phyloP scores from a whole-genome alignment of 2,113 vertebrate species.

The Crotophaga sulcirostris region DNA sequence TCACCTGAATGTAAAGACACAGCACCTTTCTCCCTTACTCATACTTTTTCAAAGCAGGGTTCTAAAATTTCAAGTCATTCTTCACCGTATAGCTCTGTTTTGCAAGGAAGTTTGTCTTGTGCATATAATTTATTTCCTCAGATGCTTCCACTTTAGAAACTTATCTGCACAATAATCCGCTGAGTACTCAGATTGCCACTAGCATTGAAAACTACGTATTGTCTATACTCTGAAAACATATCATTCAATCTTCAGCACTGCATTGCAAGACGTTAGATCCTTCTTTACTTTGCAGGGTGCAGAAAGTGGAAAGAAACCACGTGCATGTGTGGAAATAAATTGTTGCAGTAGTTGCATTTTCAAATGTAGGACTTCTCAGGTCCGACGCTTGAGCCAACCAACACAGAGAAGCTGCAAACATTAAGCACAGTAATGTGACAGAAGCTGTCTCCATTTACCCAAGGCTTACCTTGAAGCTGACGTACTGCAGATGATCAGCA shows the following conservation, averaged over 20 bases:
- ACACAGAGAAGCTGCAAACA: not conserved
- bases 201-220: rapidly evolving
- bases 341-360: not conserved
- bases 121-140: not conserved
- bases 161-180: not conserved
- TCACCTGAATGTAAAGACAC: not conserved
- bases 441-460: not conserved
- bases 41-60: not conserved
- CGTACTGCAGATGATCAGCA: constrained; percentile 86
- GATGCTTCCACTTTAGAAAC: not conserved
- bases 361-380: not conserved
- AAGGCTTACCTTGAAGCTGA: constrained; percentile 87
- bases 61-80: not conserved
- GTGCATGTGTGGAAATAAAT: rapidly evolving
- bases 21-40: not conserved
- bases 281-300: not conserved
- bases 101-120: too few species aligned
- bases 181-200: not conserved
- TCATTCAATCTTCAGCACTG: not conserved
- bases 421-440: not conserved
- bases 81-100: not conserved
- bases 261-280: rapidly evolving
- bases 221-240: not conserved
- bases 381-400: not conserved
- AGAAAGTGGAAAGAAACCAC: not conserved